Conservation (phyloP, 2,888 invertebrate genomes). For the Hemistola chrysoprasaria region DNA sequence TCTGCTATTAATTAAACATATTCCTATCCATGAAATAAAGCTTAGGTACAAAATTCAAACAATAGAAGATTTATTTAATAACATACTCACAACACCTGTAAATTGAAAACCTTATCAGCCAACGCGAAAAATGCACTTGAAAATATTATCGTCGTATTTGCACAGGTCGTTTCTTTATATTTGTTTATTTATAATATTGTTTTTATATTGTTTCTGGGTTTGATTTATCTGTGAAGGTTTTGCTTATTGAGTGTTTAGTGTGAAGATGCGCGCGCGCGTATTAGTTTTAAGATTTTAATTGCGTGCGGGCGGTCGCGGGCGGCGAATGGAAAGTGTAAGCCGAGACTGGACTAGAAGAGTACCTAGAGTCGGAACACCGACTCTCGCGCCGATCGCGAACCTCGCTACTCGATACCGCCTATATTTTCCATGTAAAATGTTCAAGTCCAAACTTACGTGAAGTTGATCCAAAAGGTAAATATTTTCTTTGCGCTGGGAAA, state of each 20-base stretch:
- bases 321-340: constrained; percentile 7
- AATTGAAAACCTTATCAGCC: constrained; percentile 54
- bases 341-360: constrained; percentile 8
- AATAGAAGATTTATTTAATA: constrained; percentile 5
- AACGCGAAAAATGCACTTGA: constrained; percentile 31
- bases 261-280: constrained; percentile 7
- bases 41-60: constrained; percentile 9
- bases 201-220: constrained; percentile 4
- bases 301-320: constrained; percentile 4
- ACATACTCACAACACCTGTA: constrained; percentile 58
- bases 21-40: no score
- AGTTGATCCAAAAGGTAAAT: no score
- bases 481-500: no score
- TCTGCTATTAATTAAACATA: no score
- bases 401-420: not conserved
- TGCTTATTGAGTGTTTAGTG: constrained; percentile 1
- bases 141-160: constrained; percentile 31
- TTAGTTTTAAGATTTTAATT: no score
- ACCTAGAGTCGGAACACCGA: constrained; percentile 8
- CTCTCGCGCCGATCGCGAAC: not conserved
- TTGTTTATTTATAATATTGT: constrained; percentile 4
- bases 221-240: not conserved
- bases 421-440: not conserved
- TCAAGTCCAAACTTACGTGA: constrained; percentile 1
- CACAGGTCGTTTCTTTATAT: constrained; percentile 12